Conservation (phyloP, 2,888 invertebrate species). For the Diabrotica balteata region DNA sequence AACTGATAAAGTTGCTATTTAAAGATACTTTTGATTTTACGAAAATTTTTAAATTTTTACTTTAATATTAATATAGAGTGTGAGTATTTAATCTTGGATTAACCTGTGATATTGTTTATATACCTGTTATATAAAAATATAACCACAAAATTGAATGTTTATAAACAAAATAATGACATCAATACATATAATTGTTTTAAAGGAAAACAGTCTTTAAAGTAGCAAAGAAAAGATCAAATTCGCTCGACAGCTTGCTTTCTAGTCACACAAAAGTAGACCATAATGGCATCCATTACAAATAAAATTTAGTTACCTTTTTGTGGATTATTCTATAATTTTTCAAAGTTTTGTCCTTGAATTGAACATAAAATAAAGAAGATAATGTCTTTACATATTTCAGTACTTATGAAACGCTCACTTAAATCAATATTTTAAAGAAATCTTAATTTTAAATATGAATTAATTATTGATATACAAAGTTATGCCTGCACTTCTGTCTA, state of each 20-base stretch:
- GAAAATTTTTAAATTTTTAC: no score
- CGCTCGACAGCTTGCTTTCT: slow-evolving; percentile 49
- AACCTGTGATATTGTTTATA: neutral
- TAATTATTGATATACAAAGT: slow-evolving; percentile 43
- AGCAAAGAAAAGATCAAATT: slow-evolving; percentile 58
- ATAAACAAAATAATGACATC: slow-evolving; percentile 47
- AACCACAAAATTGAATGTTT: slow-evolving; percentile 35
- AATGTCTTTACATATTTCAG: slow-evolving; percentile 25
- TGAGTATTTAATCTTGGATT: no score
- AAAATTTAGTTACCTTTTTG: slow-evolving; percentile 53
- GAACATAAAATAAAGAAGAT: slow-evolving; percentile 5
- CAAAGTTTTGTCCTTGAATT: slow-evolving; percentile 11
- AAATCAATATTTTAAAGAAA: slow-evolving; percentile 34
- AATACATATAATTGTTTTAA: slow-evolving; percentile 40
- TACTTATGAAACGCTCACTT: slow-evolving; percentile 24
- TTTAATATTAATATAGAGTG: no score
- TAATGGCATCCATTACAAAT: slow-evolving; percentile 58
- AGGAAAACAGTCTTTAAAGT: slow-evolving; percentile 60
- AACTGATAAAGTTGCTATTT: no score
- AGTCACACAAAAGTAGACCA: slow-evolving; percentile 59
- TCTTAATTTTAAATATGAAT: slow-evolving; percentile 34
- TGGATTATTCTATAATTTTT: slow-evolving; percentile 9
- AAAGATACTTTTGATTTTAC: no score
- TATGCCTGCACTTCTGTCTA: slow-evolving; percentile 39
- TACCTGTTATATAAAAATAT: slow-evolving; percentile 1